Percentiles rank a stretch among this genome's conserved stretches.
phyloP scores from a whole-genome alignment of 1,140 invertebrate species.

The Leptinotarsa defecta region DNA sequence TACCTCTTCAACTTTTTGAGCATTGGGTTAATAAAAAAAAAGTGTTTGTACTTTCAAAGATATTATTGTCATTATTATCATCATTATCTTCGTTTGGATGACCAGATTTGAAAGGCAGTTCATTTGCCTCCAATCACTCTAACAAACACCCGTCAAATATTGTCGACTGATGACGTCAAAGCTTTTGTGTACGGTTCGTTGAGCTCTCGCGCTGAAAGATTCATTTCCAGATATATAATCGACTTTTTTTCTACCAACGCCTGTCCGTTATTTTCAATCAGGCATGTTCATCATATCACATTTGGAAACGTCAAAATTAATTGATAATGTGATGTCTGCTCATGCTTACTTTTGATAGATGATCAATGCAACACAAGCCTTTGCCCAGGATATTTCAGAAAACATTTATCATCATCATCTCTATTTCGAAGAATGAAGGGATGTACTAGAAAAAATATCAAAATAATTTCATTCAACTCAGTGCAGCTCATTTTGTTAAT shows the following conservation, averaged over 20 bases:
- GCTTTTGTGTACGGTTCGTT: neutral
- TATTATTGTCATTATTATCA: no score
- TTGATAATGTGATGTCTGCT: conserved; percentile 9
- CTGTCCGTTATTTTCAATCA: conserved; percentile 14
- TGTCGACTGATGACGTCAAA: neutral
- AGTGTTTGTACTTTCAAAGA: no score
- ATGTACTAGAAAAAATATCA: no score
- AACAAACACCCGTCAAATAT: neutral
- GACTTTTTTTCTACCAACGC: neutral
- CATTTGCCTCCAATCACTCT: neutral
- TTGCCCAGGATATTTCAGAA: no score
- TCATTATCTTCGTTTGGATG: no score
- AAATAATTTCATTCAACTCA: no score
- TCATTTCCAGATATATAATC: neutral
- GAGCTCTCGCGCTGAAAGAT: neutral
- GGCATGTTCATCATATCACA: neutral
- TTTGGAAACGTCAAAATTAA: conserved; percentile 14
- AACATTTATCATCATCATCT: no score
- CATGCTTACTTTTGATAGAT: neutral
- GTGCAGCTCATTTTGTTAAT: no score
- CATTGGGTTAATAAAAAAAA: no score
- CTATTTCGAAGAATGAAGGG: no score
- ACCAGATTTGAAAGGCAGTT: neutral
- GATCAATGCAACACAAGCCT: neutral
- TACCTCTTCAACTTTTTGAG: no score